Evolutionary conservation across 1,140 invertebrate species (phyloP).

Genomic region (Batillaria attramentaria): DNA sequence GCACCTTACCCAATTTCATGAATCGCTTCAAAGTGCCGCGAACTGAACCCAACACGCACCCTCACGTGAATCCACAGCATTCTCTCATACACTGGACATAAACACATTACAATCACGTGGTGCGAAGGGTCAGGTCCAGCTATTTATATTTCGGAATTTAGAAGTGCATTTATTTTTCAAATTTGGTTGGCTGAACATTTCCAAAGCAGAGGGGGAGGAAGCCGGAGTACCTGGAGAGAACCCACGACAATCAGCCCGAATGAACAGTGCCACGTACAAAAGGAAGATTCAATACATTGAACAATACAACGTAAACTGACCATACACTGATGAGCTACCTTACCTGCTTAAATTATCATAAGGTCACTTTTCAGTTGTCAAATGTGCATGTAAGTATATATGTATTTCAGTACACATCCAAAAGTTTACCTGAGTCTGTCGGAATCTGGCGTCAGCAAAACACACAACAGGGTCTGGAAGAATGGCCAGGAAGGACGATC

Average conservation of each 20-base stretch:
- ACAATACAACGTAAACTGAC: background rate
- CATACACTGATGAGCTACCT: background rate
- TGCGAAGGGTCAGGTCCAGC: no score
- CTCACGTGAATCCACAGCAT: no score
- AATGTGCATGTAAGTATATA: slow-evolving; percentile 19
- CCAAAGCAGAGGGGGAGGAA: no score
- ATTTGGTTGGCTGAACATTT: no score
- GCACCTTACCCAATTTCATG: no score
- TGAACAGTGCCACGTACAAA: no score
- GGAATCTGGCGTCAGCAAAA: slow-evolving; percentile 56
- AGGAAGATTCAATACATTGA: background rate
- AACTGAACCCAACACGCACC: no score
- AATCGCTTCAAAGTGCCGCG: no score
- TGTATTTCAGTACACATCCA: background rate
- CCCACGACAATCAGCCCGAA: no score
- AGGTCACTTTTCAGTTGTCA: background rate
- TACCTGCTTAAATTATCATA: background rate
- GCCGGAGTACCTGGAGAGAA: no score
- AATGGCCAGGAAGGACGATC: slow-evolving; percentile 52
- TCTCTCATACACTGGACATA: background rate
- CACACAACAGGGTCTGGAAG: slow-evolving; percentile 61
- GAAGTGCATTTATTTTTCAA: no score
- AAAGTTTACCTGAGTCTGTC: slow-evolving; percentile 55
- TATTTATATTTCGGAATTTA: no score
- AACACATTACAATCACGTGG: background rate